Evolutionary conservation across 2,797 vertebrate species (phyloP).

Genomic region (Pangasius djambal): DNA sequence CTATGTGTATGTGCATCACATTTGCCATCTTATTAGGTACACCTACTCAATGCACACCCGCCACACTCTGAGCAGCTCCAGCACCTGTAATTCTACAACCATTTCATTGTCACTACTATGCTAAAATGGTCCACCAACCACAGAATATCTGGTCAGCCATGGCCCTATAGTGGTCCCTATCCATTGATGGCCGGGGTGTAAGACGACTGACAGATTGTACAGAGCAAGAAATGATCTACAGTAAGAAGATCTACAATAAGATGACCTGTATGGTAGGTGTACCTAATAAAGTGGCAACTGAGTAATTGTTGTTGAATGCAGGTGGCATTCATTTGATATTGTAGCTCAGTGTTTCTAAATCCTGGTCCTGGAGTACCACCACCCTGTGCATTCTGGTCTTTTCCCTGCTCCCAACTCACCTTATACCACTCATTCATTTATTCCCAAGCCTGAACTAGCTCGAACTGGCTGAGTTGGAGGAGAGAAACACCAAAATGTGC

Average conservation of each 20-base stretch:
- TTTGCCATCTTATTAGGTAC: neutral
- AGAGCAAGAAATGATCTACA: no score
- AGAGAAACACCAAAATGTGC: neutral
- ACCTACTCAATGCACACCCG: neutral
- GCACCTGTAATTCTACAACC: neutral
- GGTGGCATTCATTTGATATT: neutral
- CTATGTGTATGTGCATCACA: neutral
- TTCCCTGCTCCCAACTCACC: no score
- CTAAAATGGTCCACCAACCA: neutral
- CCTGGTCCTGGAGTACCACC: neutral
- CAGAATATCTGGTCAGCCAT: neutral
- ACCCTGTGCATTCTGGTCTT: neutral
- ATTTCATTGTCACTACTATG: neutral
- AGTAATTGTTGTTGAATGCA: neutral
- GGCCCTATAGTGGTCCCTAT: neutral
- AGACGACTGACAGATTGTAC: neutral
- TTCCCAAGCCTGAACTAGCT: neutral
- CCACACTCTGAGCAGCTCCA: neutral
- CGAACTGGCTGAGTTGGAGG: neutral
- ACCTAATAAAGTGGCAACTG: neutral
- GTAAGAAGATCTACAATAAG: neutral
- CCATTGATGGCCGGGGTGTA: neutral
- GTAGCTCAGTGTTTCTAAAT: neutral
- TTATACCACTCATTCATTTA: neutral
- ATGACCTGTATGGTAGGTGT: neutral